Evolutionary conservation across 23 tunicate genomes (phyloP), one percentile per base, ranked within the genome.

Genomic region (Ciona savignyi): DNA sequence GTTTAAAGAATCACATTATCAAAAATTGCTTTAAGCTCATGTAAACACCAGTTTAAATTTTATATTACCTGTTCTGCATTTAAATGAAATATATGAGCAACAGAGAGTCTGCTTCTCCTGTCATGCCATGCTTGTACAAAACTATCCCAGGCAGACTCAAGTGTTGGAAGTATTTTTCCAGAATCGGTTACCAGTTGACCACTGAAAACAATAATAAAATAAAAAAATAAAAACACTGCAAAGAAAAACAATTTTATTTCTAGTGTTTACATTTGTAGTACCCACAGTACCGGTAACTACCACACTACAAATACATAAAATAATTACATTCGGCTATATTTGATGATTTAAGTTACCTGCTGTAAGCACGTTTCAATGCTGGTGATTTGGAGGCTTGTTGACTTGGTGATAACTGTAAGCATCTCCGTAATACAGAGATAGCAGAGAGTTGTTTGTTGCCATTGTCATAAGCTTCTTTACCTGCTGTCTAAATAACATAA

Each of bases 51-150:
- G n/a, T n/a, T n/a, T n/a, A n/a, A n/a, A n/a, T n/a, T n/a, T n/a
- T n/a, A n/a, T n/a, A n/a, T n/a, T n/a, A 87, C 95, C 83, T 76
- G 79, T 66, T 87, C 95, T 1, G 82, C 70, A 48, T 81, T 81
- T 63, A 51, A 34, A 63, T 87, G 83, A 67, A 87, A 87, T n/a
- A 81, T 30, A 21, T 82, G 82, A 19, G 83, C 79, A 19, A 87
- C 86, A 9, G 79, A 51, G 23, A 87, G 81, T 65, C 86, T 35
- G 68, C 95, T 87, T 60, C 70, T 70, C 30, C 95, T 30, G 60
- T 87, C 95, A 1, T 81, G 60, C 79, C 83, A 87, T 25, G 84
- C 95, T 19, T 69, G 32, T 62, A 75, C 65, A 48, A 87, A 87
- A 0, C 25, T 3, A 33, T 71, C 75, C 95, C 95, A 87, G 4